Percentiles rank a stretch among this genome's conserved stretches.
Conservation (phyloP, 35 echinoderm and acorn worm species). For the Heliocidaris tuberculata region DNA sequence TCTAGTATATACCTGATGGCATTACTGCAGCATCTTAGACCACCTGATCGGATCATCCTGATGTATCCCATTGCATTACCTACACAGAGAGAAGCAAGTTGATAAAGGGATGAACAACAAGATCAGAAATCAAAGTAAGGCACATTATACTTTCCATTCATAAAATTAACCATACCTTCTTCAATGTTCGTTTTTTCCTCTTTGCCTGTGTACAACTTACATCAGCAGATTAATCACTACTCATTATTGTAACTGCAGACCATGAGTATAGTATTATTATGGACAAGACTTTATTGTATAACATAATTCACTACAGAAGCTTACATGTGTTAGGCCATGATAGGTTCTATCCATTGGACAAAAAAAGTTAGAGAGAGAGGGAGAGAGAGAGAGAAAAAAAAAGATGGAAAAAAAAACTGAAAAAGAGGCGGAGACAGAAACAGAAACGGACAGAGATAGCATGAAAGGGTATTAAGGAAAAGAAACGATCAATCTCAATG, state of each 20-base stretch:
- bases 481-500: background rate
- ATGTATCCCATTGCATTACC: constrained; percentile 99
- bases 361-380: background rate
- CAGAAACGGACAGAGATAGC: background rate
- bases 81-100: constrained; percentile 14
- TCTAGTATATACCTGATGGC: constrained; percentile 74
- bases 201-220: background rate
- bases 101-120: background rate
- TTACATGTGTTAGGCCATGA: too few relatives aligned
- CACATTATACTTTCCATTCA: background rate
- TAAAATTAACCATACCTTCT: background rate
- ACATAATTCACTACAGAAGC: too few relatives aligned
- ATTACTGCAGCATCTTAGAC: constrained; percentile 96
- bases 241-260: background rate
- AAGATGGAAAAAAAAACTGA: background rate
- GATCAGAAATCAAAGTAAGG: too few relatives aligned
- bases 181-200: background rate
- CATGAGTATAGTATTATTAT: too few relatives aligned
- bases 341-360: too few relatives aligned
- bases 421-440: background rate
- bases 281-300: too few relatives aligned
- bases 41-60: constrained; percentile 94
- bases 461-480: background rate
- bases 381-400: background rate
- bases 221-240: background rate